Evolutionary conservation across 2,797 vertebrate species (phyloP).

Genomic region (Mormyrops attenuatus): DNA sequence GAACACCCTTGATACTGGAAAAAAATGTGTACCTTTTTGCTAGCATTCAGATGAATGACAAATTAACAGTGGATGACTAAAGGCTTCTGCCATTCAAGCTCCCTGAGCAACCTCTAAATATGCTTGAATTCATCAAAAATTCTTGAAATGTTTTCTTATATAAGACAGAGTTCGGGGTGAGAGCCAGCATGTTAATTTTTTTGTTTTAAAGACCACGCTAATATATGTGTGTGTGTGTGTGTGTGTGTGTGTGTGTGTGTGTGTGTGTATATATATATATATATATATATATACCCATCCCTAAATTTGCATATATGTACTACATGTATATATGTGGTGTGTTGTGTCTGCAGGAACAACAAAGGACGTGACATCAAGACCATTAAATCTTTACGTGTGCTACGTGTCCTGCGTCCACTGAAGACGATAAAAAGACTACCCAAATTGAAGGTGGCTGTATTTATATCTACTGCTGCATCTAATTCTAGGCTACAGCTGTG

Average conservation of each 20-base stretch:
- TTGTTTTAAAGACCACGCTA: too few species aligned
- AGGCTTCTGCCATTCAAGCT: background rate
- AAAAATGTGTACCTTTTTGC: background rate
- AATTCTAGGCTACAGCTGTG: background rate
- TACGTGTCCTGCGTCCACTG: constrained; percentile 86
- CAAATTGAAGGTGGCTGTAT: constrained; percentile 84
- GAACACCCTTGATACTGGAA: too few species aligned
- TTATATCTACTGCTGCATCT: background rate
- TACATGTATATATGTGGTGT: background rate
- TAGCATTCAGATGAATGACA: background rate
- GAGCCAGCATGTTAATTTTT: too few species aligned
- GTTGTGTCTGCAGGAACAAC: constrained; percentile 73
- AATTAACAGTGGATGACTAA: background rate
- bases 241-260: too few species aligned
- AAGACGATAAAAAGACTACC: constrained; percentile 99
- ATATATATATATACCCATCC: too few species aligned
- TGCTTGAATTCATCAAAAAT: too few species aligned
- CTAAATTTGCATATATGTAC: background rate
- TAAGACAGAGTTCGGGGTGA: too few species aligned
- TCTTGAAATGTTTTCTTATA: too few species aligned
- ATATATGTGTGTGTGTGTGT: too few species aligned
- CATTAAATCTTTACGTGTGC: constrained; percentile 91
- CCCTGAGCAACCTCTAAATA: background rate
- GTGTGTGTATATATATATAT: too few species aligned
- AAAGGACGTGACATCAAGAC: constrained; percentile 98